Evolutionary conservation across 2,888 invertebrate species (phyloP).

Genomic region (Trissonchulus latispiculum): DNA sequence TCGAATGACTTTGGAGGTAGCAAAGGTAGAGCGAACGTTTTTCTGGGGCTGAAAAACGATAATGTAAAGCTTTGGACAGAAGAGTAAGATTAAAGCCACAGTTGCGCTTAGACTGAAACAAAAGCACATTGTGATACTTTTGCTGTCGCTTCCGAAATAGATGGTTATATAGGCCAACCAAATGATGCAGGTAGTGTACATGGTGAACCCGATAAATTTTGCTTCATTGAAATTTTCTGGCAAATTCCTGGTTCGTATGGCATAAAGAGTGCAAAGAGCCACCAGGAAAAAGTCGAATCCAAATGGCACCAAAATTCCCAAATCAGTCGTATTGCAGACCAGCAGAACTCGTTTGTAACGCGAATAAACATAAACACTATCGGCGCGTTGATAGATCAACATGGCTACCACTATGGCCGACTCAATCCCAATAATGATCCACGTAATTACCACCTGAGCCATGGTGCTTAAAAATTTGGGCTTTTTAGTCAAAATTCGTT

Average conservation of each 20-base stretch:
- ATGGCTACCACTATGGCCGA: constrained; percentile 58
- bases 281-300: constrained; percentile 63
- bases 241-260: constrained; percentile 84
- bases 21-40: constrained; percentile 64
- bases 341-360: constrained; percentile 53
- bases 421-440: constrained; percentile 74
- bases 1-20: constrained; percentile 61
- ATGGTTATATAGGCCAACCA: constrained; percentile 96
- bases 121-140: constrained; percentile 54
- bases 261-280: constrained; percentile 80
- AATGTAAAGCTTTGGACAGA: constrained; percentile 66
- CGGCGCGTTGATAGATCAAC: constrained; percentile 54
- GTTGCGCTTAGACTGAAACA: constrained; percentile 63
- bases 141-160: constrained; percentile 69
- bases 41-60: constrained; percentile 63
- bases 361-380: constrained; percentile 44
- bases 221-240: constrained; percentile 95
- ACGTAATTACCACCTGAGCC: constrained; percentile 74
- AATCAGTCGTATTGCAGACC: constrained; percentile 56
- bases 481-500: constrained; percentile 72
- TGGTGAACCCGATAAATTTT: constrained; percentile 66
- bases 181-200: constrained; percentile 96
- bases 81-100: constrained; percentile 61
- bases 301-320: constrained; percentile 68
- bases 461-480: constrained; percentile 84